Evolutionary conservation across 2,888 invertebrate genomes (phyloP).

Genomic region (Pristionchus mayeri): DNA sequence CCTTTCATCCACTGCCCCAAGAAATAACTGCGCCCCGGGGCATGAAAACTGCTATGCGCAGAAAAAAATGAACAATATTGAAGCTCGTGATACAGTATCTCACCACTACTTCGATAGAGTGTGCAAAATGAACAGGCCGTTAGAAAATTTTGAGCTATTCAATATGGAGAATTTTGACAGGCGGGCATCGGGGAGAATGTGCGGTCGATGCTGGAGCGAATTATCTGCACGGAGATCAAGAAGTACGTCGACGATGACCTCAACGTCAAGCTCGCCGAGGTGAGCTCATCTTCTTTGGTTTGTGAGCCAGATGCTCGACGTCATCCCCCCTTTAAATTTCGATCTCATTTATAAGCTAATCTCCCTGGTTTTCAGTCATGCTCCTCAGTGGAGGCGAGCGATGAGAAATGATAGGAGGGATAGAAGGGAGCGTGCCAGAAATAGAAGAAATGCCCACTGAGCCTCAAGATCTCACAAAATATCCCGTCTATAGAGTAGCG

Average conservation of each 20-base stretch:
- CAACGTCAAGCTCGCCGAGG: slow-evolving; percentile 65
- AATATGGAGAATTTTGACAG: slow-evolving; percentile 47
- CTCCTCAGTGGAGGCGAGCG: too few species aligned
- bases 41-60: not conserved
- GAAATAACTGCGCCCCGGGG: slow-evolving; percentile 5
- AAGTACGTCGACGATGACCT: slow-evolving; percentile 68
- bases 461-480: too few species aligned
- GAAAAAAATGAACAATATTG: too few species aligned
- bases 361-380: not conserved
- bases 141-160: too few species aligned
- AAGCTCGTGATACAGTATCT: too few species aligned
- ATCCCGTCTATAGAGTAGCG: too few species aligned
- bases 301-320: too few species aligned
- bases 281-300: not conserved
- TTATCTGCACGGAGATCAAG: slow-evolving; percentile 66
- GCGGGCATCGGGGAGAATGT: slow-evolving; percentile 69
- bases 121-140: not conserved
- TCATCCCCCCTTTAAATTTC: too few species aligned
- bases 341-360: not conserved
- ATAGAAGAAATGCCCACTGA: too few species aligned
- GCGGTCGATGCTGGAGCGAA: slow-evolving; percentile 61
- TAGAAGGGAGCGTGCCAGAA: too few species aligned
- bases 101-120: too few species aligned
- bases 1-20: not conserved
- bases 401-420: too few species aligned